Evolutionary conservation across 2,113 vertebrate genomes (phyloP).

Genomic region (Sisor rabdophorus): DNA sequence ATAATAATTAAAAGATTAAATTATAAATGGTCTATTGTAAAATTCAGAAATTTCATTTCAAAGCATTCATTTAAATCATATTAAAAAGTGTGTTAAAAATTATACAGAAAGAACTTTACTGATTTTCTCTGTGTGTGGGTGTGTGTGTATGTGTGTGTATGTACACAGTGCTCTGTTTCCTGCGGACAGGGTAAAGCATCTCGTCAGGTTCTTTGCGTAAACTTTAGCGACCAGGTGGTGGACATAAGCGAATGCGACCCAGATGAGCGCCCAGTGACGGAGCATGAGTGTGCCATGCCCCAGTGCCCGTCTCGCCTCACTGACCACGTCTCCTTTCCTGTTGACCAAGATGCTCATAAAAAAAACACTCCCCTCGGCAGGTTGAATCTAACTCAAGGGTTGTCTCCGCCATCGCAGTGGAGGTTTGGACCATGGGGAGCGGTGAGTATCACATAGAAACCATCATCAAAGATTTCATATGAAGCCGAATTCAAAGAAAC

Average conservation of each 20-base stretch:
- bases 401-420: constrained; percentile 81
- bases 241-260: constrained; percentile 83
- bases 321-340: constrained; percentile 67
- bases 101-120: neutral
- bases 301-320: constrained; percentile 80
- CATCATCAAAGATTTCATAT: neutral
- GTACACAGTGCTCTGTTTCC: constrained; percentile 84
- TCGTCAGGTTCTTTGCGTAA: constrained; percentile 86
- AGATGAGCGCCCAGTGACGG: constrained; percentile 79
- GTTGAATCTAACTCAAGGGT: constrained; percentile 52
- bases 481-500: neutral
- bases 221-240: constrained; percentile 85
- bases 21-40: too few species aligned
- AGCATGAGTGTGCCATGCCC: constrained; percentile 90
- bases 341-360: constrained; percentile 64
- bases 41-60: too few species aligned
- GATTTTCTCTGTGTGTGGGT: neutral
- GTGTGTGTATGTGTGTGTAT: constrained; percentile 40
- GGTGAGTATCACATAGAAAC: constrained; percentile 70
- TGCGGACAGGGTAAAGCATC: constrained; percentile 92
- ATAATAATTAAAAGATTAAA: too few species aligned
- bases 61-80: too few species aligned
- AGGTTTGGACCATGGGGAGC: constrained; percentile 96
- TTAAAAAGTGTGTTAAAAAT: too few species aligned
- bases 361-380: constrained; percentile 64